phyloP scores from a whole-genome alignment of 2,113 vertebrate genomes.

The Natator depressus region DNA sequence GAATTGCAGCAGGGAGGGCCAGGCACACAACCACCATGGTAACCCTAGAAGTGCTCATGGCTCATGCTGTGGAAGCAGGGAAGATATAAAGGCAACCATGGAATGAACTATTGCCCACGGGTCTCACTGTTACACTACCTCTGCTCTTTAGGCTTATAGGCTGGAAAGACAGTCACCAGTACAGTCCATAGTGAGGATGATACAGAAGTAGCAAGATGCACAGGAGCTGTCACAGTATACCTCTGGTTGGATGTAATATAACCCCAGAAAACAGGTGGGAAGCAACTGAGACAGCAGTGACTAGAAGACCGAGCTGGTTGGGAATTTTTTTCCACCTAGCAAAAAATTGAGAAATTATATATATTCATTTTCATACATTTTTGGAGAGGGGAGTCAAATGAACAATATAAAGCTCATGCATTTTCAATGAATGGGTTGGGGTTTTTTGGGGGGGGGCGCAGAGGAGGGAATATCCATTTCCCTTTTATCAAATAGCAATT shows the following conservation, averaged over 20 bases:
- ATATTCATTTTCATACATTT: too few species aligned
- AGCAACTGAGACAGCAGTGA: neutral
- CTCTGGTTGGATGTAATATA: neutral
- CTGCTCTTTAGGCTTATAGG: neutral
- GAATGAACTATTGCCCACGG: fast-evolving
- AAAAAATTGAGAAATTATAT: too few species aligned
- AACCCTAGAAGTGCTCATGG: neutral
- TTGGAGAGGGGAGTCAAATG: neutral
- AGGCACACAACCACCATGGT: fast-evolving
- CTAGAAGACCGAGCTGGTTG: neutral
- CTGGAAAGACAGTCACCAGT: too few species aligned
- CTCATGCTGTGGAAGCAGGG: fast-evolving
- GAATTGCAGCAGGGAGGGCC: neutral
- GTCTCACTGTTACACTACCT: fast-evolving
- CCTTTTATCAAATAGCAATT: too few species aligned
- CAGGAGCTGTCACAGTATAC: fast-evolving
- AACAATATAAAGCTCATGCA: too few species aligned
- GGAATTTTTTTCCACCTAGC: neutral
- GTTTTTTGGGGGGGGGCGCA: too few species aligned
- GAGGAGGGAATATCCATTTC: too few species aligned
- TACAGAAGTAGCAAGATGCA: neutral
- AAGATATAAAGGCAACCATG: neutral
- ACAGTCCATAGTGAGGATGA: neutral
- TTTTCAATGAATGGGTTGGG: too few species aligned
- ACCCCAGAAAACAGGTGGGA: neutral